These are phyloP conservation scores for Pollenia griseotomentosa DNA, from an alignment of 2,888 invertebrate species.

Conservation along the genomic window DNA sequence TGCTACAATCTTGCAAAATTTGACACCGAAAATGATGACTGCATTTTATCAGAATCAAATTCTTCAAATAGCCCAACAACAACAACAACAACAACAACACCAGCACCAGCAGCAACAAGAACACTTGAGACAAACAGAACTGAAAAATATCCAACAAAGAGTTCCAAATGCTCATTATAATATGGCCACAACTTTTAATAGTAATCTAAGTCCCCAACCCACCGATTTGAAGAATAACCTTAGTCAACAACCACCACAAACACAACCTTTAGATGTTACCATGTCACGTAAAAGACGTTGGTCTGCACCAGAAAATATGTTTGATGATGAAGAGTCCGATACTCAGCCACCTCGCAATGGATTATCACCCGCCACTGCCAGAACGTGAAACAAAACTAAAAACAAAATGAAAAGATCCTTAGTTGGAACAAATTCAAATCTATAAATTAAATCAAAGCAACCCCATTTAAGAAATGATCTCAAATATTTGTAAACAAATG, in stretches of 20 bases:
- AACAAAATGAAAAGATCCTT: slow-evolving; percentile 13
- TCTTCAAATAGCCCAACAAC: slow-evolving; percentile 62
- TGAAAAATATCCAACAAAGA: slow-evolving; percentile 57
- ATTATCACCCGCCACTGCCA: slow-evolving; percentile 61
- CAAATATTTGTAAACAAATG: slow-evolving; percentile 71
- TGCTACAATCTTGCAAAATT: slow-evolving; percentile 59
- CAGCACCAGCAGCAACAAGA: slow-evolving; percentile 56
- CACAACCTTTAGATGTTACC: slow-evolving; percentile 75
- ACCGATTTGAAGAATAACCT: slow-evolving; percentile 56
- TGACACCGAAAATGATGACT: slow-evolving; percentile 64
- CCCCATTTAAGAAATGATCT: slow-evolving; percentile 66
- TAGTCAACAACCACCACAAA: slow-evolving; percentile 67
- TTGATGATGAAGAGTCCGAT: slow-evolving; percentile 76
- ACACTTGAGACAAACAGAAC: slow-evolving; percentile 56
- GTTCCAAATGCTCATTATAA: slow-evolving; percentile 31
- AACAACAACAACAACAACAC: slow-evolving; percentile 50
- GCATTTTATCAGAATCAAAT: slow-evolving; percentile 68
- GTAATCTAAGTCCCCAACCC: slow-evolving; percentile 56
- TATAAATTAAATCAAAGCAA: slow-evolving; percentile 28
- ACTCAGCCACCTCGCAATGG: slow-evolving; percentile 65
- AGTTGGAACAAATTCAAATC: slow-evolving; percentile 1
- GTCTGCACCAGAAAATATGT: slow-evolving; percentile 85
- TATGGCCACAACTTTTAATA: slow-evolving; percentile 41
- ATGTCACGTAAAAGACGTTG: slow-evolving; percentile 83
- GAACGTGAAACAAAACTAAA: slow-evolving; percentile 69